phyloP scores from a whole-genome alignment of 2,888 invertebrate species.

The Pseudococcus jackbeardsleyi region DNA sequence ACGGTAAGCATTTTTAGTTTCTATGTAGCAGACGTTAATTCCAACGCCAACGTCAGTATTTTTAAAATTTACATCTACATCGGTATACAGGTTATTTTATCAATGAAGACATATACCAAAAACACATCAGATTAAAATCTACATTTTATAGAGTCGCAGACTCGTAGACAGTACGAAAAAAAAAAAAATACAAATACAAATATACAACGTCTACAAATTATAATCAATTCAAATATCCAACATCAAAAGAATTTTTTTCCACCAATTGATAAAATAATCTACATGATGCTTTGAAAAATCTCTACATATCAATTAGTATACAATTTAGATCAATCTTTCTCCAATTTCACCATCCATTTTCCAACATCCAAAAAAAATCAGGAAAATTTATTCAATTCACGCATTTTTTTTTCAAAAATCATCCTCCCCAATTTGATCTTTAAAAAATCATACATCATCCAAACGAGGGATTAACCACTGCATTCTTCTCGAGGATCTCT shows the following conservation, averaged over 20 bases:
- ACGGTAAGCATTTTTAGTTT: not conserved
- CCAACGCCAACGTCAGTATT: not conserved
- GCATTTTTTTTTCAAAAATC: no score
- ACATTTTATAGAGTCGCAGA: not conserved
- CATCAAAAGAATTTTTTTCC: no score
- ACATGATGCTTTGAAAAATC: no score
- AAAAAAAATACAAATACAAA: not conserved
- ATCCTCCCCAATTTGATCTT: not conserved
- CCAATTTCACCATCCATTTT: no score
- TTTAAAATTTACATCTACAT: not conserved
- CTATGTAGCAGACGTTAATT: not conserved
- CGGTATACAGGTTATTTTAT: not conserved
- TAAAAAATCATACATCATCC: not conserved
- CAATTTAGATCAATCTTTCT: no score
- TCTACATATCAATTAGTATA: no score
- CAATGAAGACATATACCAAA: not conserved
- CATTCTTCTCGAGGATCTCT: not conserved
- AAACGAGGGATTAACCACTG: not conserved
- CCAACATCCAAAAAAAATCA: no score
- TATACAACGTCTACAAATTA: not conserved
- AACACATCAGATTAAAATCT: not conserved
- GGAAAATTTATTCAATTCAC: no score
- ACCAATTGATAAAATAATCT: no score
- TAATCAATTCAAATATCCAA: no score
- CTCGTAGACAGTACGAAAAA: not conserved